Evolutionary conservation across 2,113 vertebrate genomes (phyloP).

Genomic region (Melanostigma gelatinosum): DNA sequence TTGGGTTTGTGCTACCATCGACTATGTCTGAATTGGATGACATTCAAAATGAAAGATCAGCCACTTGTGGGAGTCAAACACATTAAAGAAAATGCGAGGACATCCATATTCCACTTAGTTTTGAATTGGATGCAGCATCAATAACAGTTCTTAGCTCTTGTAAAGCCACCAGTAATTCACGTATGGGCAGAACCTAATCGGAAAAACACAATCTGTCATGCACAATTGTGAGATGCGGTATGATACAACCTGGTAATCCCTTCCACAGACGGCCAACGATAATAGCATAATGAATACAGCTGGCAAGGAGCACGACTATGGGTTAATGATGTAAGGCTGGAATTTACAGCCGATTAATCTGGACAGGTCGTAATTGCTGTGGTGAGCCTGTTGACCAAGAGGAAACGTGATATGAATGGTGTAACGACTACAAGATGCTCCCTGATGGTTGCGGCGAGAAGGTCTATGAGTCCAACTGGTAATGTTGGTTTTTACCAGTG

Average conservation of each 20-base stretch:
- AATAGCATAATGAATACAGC: slow-evolving; percentile 43
- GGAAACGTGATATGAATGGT: slow-evolving; percentile 56
- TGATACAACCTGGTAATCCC: slow-evolving; percentile 50
- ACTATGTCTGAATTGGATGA: slow-evolving; percentile 10
- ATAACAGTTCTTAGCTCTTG: slow-evolving; percentile 25
- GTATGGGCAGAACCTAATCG: slow-evolving; percentile 45
- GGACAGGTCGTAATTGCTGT: slow-evolving; percentile 43
- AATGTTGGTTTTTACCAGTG: slow-evolving; percentile 25
- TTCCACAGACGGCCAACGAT: slow-evolving; percentile 38
- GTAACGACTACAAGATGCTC: slow-evolving; percentile 48
- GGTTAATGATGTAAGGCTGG: slow-evolving; percentile 39
- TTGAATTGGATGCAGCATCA: slow-evolving; percentile 37
- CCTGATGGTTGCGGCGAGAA: slow-evolving; percentile 44
- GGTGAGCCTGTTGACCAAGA: slow-evolving; percentile 44
- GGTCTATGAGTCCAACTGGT: slow-evolving; percentile 41
- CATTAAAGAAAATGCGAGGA: slow-evolving; percentile 20
- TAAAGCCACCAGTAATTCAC: slow-evolving; percentile 44
- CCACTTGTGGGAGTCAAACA: slow-evolving; percentile 31
- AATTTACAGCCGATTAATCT: slow-evolving; percentile 62
- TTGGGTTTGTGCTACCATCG: not conserved
- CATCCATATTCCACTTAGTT: slow-evolving; percentile 42
- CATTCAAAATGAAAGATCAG: slow-evolving; percentile 44
- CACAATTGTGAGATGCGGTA: slow-evolving; percentile 10
- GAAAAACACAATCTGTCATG: slow-evolving; percentile 59
- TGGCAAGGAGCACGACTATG: slow-evolving; percentile 42